Percentiles rank a stretch among this genome's conserved stretches.
Conservation (phyloP, 2,888 invertebrate species). For the Merodon equestris region DNA sequence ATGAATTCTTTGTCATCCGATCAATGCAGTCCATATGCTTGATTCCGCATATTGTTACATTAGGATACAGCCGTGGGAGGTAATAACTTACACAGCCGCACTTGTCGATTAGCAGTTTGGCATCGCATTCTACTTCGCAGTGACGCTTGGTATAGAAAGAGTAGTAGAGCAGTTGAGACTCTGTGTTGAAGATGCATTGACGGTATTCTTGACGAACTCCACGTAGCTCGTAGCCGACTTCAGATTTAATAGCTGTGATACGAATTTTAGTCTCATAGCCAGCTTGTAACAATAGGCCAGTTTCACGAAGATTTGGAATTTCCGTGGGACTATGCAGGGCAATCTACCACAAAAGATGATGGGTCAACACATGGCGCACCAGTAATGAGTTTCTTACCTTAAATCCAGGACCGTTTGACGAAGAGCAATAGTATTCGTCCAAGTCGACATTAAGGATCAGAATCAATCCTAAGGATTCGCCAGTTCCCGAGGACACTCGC, state of each 20-base stretch:
- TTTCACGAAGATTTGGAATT: constrained; percentile 74
- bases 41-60: constrained; percentile 85
- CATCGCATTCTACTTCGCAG: constrained; percentile 89
- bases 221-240: constrained; percentile 72
- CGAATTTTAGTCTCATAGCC: constrained; percentile 75
- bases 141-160: constrained; percentile 88
- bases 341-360: constrained; percentile 55
- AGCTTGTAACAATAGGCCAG: constrained; percentile 73
- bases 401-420: constrained; percentile 82
- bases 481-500: constrained; percentile 80
- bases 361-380: background rate
- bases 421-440: constrained; percentile 88
- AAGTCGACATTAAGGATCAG: constrained; percentile 85
- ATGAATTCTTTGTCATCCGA: constrained; percentile 42
- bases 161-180: constrained; percentile 83
- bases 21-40: constrained; percentile 82
- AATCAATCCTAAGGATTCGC: constrained; percentile 85
- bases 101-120: constrained; percentile 81
- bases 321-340: constrained; percentile 76
- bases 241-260: constrained; percentile 73
- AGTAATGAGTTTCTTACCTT: no score
- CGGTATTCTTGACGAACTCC: constrained; percentile 75
- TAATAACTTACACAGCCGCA: constrained; percentile 75
- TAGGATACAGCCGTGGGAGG: constrained; percentile 82
- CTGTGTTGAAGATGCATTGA: constrained; percentile 86